Evolutionary conservation across 2,113 vertebrate species (phyloP).

Genomic region (Callocephalon fimbriatum): DNA sequence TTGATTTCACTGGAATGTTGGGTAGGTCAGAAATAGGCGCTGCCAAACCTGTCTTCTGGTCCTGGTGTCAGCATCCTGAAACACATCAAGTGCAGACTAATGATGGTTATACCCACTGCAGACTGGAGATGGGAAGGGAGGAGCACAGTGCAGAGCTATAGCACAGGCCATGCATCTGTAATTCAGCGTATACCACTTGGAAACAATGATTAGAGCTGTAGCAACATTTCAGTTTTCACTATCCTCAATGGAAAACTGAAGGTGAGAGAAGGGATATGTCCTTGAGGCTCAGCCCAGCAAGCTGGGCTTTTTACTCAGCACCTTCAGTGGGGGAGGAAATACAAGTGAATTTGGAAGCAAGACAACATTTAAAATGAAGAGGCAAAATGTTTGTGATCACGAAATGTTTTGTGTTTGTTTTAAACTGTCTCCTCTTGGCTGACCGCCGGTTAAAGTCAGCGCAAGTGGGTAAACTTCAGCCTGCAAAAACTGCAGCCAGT

Average conservation of each 20-base stretch:
- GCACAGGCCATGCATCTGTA: background rate
- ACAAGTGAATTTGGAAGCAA: background rate
- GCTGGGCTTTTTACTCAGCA: background rate
- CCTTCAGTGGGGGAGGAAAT: background rate
- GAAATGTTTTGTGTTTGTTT: background rate
- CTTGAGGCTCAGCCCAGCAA: background rate
- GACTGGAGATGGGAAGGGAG: background rate
- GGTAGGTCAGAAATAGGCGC: background rate
- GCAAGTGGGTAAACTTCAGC: rapidly evolving
- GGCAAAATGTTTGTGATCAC: background rate
- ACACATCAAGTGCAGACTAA: rapidly evolving
- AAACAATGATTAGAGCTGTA: background rate
- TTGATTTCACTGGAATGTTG: background rate
- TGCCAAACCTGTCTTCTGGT: background rate
- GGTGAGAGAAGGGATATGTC: background rate
- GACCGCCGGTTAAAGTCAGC: background rate
- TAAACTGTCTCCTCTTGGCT: background rate
- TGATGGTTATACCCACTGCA: background rate
- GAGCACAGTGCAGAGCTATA: background rate
- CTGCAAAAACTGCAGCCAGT: background rate
- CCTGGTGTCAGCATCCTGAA: rapidly evolving
- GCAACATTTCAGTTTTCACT: background rate
- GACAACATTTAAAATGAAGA: background rate
- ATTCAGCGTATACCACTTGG: background rate
- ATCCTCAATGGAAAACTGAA: background rate